These are phyloP conservation scores for Sepiola atlantica DNA, from an alignment of 2,888 invertebrate genomes.

Conservation along the genomic window DNA sequence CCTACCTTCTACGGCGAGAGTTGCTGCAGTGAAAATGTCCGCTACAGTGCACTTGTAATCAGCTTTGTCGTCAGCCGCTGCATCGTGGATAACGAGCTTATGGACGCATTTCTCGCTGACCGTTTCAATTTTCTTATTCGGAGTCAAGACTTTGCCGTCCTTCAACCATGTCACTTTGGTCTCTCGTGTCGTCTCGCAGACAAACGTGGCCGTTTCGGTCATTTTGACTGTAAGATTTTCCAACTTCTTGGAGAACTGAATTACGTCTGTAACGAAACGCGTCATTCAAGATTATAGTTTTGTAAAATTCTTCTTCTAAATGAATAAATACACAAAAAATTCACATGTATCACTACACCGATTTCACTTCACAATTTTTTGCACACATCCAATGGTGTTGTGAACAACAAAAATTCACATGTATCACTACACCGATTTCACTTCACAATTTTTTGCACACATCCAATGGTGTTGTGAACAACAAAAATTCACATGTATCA, in stretches of 20 bases:
- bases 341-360: no score
- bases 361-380: no score
- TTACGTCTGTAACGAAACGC: constrained; percentile 42
- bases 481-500: no score
- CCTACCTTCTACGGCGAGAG: constrained; percentile 69
- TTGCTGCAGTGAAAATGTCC: constrained; percentile 66
- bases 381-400: no score
- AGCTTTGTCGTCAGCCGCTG: constrained; percentile 68
- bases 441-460: no score
- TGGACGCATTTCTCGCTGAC: constrained; percentile 81
- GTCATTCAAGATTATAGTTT: not conserved
- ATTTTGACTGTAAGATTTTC: constrained; percentile 59
- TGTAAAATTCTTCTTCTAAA: no score
- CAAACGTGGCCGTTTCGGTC: constrained; percentile 83
- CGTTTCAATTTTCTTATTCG: constrained; percentile 77
- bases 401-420: no score
- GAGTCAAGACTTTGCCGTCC: constrained; percentile 57
- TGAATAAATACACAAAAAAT: no score
- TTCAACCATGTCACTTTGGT: constrained; percentile 78
- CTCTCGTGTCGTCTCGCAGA: constrained; percentile 95
- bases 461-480: no score
- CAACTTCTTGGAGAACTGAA: constrained; percentile 63
- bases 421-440: no score
- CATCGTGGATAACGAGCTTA: constrained; percentile 63
- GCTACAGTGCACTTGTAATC: constrained; percentile 64